Conservation (phyloP, 2,113 vertebrate genomes). For the Pogona vitticeps region DNA sequence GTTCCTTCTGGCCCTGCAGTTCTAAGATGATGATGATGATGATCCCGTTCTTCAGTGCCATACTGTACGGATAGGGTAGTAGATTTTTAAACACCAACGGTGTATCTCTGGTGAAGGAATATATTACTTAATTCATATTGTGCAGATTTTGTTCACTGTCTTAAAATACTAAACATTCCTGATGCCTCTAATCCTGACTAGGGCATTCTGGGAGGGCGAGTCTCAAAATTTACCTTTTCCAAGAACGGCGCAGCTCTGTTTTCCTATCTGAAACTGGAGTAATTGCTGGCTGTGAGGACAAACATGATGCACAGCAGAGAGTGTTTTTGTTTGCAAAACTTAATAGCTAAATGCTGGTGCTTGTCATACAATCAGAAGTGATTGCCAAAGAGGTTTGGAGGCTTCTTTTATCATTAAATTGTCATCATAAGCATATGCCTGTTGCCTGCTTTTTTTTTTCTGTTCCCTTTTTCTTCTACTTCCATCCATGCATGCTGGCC, state of each 20-base stretch:
- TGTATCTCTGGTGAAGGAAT: background rate
- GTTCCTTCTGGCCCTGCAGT: too few relatives aligned
- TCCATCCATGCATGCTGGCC: slow-evolving; percentile 63
- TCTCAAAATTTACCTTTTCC: background rate
- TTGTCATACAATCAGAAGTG: background rate
- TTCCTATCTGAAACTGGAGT: background rate
- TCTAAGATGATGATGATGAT: too few relatives aligned
- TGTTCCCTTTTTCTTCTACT: background rate
- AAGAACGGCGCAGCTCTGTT: background rate
- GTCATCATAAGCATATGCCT: slow-evolving; percentile 65
- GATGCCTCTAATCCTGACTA: too few relatives aligned
- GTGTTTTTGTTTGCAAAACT: background rate
- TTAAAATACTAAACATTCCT: slow-evolving; percentile 1
- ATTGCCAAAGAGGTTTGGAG: background rate
- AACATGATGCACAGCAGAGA: too few relatives aligned
- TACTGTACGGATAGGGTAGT: too few relatives aligned
- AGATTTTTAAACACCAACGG: too few relatives aligned
- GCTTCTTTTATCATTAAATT: slow-evolving; percentile 66
- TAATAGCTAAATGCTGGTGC: background rate
- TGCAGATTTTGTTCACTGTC: background rate
- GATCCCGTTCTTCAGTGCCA: too few relatives aligned
- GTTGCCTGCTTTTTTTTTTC: slow-evolving; percentile 57
- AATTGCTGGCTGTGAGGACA: background rate
- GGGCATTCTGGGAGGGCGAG: background rate
- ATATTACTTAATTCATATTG: background rate